Evolutionary conservation across 2,113 vertebrate genomes (phyloP).

Genomic region (Prietella phreatophila): DNA sequence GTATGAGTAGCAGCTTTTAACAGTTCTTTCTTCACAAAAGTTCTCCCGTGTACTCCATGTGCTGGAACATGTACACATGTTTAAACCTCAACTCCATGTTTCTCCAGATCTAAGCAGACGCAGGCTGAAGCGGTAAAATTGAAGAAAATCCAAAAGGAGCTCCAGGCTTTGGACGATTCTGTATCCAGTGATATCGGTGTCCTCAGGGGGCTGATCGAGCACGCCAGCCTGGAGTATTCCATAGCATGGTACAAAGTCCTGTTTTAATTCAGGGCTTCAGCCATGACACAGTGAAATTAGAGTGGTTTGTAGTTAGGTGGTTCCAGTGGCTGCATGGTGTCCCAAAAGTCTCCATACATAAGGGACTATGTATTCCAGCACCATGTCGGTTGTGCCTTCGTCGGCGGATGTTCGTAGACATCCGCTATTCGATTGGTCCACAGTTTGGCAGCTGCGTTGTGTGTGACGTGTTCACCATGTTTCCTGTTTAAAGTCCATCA

Average conservation of each 20-base stretch:
- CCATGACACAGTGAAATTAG: background rate
- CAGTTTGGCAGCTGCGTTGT: too few species aligned
- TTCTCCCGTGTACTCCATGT: background rate
- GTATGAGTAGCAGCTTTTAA: constrained; percentile 63
- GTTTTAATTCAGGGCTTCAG: background rate
- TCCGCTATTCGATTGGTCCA: too few species aligned
- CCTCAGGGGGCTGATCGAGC: constrained; percentile 85
- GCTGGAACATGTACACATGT: background rate
- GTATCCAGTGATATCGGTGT: constrained; percentile 91
- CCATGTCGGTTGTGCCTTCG: too few species aligned
- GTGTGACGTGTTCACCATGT: too few species aligned
- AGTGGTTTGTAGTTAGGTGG: background rate
- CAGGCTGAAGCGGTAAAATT: constrained; percentile 90
- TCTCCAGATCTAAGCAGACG: constrained; percentile 87
- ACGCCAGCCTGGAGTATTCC: constrained; percentile 88
- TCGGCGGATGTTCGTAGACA: too few species aligned
- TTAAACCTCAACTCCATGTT: background rate
- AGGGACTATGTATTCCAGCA: too few species aligned
- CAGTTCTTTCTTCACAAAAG: background rate
- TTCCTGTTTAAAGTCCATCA: too few species aligned
- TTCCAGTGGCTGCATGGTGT: background rate
- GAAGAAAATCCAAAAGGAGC: constrained; percentile 88
- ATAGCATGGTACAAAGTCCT: constrained; percentile 75
- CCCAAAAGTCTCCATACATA: too few species aligned
- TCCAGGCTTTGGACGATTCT: constrained; percentile 90